Evolutionary conservation across 2,888 invertebrate species (phyloP).

Genomic region (Sialis fuliginosa): DNA sequence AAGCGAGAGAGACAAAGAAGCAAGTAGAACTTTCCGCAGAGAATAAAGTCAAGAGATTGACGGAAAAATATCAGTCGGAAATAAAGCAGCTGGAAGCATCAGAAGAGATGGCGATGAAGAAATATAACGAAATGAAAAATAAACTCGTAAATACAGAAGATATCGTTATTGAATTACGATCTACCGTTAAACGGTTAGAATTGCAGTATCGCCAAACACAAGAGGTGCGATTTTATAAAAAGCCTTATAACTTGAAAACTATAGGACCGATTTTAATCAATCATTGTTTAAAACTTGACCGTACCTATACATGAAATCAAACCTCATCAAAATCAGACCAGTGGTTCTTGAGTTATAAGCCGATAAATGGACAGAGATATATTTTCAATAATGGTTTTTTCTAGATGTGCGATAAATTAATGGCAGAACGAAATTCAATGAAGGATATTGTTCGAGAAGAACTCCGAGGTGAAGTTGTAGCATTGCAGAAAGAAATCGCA

Average conservation of each 20-base stretch:
- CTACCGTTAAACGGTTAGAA: conserved; percentile 44
- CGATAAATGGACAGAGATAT: too few species aligned
- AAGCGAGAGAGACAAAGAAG: conserved; percentile 37
- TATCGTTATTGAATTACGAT: conserved; percentile 33
- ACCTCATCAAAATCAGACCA: too few species aligned
- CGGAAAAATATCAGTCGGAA: conserved; percentile 60
- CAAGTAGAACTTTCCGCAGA: conserved; percentile 44
- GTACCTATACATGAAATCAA: too few species aligned
- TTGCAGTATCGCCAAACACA: conserved; percentile 43
- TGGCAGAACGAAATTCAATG: conserved; percentile 34
- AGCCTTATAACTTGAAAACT: too few species aligned
- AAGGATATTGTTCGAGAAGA: conserved; percentile 41
- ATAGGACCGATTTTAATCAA: too few species aligned
- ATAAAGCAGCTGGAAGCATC: conserved; percentile 45
- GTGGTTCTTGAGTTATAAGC: too few species aligned
- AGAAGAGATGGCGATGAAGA: conserved; percentile 44
- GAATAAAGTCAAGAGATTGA: conserved; percentile 41
- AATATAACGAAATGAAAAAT: conserved; percentile 47
- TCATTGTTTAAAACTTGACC: background rate
- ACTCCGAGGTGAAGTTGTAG: conserved; percentile 42
- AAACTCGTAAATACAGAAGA: conserved; percentile 49
- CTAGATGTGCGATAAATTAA: conserved; percentile 31
- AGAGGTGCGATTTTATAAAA: conserved; percentile 27
- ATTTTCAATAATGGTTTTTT: conserved; percentile 6
- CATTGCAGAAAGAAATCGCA: conserved; percentile 39